Conservation (phyloP, 53 echinoderm and acorn worm genomes). For the Zoroaster sp. region DNA sequence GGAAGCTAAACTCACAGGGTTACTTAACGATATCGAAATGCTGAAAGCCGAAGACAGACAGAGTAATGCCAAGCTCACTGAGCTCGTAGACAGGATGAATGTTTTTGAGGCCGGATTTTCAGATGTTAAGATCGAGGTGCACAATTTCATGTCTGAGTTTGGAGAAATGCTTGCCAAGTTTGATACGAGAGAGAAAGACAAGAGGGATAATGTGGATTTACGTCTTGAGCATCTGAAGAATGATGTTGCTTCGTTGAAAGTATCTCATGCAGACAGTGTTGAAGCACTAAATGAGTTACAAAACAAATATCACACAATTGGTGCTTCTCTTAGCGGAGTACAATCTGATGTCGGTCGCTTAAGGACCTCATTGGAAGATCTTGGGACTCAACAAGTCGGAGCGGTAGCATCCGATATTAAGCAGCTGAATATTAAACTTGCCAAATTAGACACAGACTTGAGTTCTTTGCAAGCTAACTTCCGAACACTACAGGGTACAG, state of each 20-base stretch:
- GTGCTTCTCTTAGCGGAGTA: background rate
- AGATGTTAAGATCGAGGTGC: slow-evolving; percentile 45
- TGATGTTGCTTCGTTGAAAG: slow-evolving; percentile 14
- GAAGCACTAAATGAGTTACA: slow-evolving; percentile 4
- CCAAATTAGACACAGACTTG: slow-evolving; percentile 54
- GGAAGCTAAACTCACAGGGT: slow-evolving; percentile 45
- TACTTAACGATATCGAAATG: slow-evolving; percentile 49
- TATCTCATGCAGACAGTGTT: background rate
- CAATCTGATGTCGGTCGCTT: slow-evolving; percentile 10
- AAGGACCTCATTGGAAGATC: slow-evolving; percentile 8
- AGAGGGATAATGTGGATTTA: background rate
- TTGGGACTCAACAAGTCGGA: background rate
- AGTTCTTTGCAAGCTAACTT: slow-evolving; percentile 50
- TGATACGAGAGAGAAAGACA: slow-evolving; percentile 30
- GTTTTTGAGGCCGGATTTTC: slow-evolving; percentile 54
- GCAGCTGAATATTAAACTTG: slow-evolving; percentile 57
- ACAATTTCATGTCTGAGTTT: slow-evolving; percentile 34
- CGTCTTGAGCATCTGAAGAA: slow-evolving; percentile 3
- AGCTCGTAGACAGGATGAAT: slow-evolving; percentile 39
- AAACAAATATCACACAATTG: slow-evolving; percentile 23
- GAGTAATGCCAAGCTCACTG: slow-evolving; percentile 12
- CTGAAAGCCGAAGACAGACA: slow-evolving; percentile 26
- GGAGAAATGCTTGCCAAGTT: slow-evolving; percentile 35
- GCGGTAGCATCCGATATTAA: background rate
- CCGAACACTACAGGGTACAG: slow-evolving; percentile 34